Percentiles rank a stretch among this genome's conserved stretches.
phyloP scores from a whole-genome alignment of 2,797 vertebrate species.

The Pseudotriccus pelzelni region DNA sequence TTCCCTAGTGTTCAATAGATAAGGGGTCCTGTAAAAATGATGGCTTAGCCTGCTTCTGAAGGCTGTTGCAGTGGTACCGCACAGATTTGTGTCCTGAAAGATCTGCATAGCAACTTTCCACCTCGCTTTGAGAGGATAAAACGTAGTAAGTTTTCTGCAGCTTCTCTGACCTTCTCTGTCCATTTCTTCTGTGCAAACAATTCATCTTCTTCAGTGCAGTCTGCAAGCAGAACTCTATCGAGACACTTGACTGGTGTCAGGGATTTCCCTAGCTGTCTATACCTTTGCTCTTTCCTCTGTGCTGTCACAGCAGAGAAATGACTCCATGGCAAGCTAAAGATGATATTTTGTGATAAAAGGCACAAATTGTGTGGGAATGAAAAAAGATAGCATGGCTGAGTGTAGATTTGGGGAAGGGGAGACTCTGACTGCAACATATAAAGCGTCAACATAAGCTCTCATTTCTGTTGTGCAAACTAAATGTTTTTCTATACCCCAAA shows the following conservation, averaged over 20 bases:
- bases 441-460: not conserved
- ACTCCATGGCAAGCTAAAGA: not conserved
- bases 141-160: not conserved
- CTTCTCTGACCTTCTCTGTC: constrained; percentile 76
- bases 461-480: not conserved
- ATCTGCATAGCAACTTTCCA: not conserved
- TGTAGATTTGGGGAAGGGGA: not conserved
- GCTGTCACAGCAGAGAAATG: constrained; percentile 65
- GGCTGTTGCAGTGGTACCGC: not conserved
- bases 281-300: constrained; percentile 3
- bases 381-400: not conserved
- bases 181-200: constrained; percentile 63
- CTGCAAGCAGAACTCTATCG: constrained; percentile 58
- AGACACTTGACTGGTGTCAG: constrained; percentile 70
- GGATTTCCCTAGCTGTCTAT: constrained; percentile 68
- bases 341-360: not conserved
- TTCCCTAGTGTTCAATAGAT: not conserved
- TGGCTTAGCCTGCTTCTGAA: not conserved
- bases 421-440: not conserved
- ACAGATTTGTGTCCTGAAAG: constrained; percentile 16
- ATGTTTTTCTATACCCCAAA: not conserved
- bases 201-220: constrained; percentile 71
- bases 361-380: not conserved
- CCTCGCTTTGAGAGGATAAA: not conserved
- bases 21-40: not conserved